Evolutionary conservation across 2,888 invertebrate genomes (phyloP).

Genomic region (Andrena haemorrhoa): DNA sequence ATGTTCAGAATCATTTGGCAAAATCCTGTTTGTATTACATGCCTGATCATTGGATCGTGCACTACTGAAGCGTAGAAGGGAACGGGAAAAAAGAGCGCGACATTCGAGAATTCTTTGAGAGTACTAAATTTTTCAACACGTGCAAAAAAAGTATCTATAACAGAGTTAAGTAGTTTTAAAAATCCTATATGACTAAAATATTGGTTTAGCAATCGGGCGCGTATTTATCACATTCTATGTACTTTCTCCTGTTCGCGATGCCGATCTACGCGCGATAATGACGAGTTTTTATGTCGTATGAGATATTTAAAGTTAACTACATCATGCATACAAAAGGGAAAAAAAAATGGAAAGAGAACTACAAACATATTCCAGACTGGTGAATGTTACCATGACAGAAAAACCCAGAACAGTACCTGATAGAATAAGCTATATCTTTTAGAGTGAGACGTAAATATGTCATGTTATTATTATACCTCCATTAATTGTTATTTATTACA

Average conservation of each 20-base stretch:
- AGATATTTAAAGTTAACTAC: constrained; percentile 62
- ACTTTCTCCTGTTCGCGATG: constrained; percentile 52
- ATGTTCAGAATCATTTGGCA: constrained; percentile 40
- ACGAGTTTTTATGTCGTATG: constrained; percentile 52
- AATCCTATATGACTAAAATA: constrained; percentile 14
- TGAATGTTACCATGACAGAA: constrained; percentile 85
- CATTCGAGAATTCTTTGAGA: constrained; percentile 13
- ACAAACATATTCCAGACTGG: constrained; percentile 82
- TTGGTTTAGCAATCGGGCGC: constrained; percentile 23
- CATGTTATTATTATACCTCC: constrained; percentile 84
- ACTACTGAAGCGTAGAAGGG: constrained; percentile 27
- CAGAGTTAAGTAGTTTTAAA: constrained; percentile 26
- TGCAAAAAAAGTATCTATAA: constrained; percentile 14
- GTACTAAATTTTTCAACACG: constrained; percentile 18
- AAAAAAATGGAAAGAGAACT: constrained; percentile 52
- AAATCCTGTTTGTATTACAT: constrained; percentile 32
- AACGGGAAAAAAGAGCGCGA: constrained; percentile 45
- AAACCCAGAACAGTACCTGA: constrained; percentile 84
- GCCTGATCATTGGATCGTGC: constrained; percentile 46
- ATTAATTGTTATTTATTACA: constrained; percentile 84
- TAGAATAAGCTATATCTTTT: constrained; percentile 85
- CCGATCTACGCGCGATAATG: constrained; percentile 19
- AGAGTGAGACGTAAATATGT: constrained; percentile 83
- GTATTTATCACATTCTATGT: constrained; percentile 25
- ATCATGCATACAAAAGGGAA: constrained; percentile 49